Conservation (phyloP, 2,797 vertebrate genomes). For the Poecilia picta region DNA sequence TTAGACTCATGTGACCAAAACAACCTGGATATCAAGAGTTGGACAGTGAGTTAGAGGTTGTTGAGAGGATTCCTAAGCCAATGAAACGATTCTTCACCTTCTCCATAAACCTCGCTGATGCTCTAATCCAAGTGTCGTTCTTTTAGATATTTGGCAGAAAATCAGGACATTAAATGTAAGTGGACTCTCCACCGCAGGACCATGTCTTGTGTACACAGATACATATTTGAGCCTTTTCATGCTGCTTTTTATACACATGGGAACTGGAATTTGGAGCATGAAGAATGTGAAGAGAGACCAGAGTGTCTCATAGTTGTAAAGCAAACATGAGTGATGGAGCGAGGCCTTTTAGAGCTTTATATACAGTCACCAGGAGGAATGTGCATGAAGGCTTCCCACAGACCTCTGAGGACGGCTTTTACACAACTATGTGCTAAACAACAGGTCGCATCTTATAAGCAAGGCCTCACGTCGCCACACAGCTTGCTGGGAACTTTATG, state of each 20-base stretch:
- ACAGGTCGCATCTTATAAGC: constrained; percentile 11
- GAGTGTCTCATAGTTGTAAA: constrained; percentile 29
- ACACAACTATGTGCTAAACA: constrained; percentile 25
- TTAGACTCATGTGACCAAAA: not conserved
- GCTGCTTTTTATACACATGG: constrained; percentile 13
- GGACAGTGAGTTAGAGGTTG: not conserved
- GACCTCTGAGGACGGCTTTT: not conserved
- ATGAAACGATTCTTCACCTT: not conserved
- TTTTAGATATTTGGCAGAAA: not conserved
- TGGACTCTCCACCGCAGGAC: not conserved
- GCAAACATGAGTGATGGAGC: constrained; percentile 23
- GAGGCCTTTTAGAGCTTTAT: constrained; percentile 2
- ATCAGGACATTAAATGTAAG: not conserved
- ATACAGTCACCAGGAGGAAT: not conserved
- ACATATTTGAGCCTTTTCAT: constrained; percentile 17
- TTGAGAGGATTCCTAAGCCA: not conserved
- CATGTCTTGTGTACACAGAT: not conserved
- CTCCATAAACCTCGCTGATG: not conserved
- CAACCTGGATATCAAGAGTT: not conserved
- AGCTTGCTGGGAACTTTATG: not conserved
- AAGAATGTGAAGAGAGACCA: constrained; percentile 20
- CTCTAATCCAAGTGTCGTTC: not conserved
- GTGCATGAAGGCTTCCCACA: not conserved
- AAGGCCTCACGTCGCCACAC: not conserved
- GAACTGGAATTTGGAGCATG: not conserved